Conservation (phyloP, 2,113 vertebrate species). For the Jacana jacana region DNA sequence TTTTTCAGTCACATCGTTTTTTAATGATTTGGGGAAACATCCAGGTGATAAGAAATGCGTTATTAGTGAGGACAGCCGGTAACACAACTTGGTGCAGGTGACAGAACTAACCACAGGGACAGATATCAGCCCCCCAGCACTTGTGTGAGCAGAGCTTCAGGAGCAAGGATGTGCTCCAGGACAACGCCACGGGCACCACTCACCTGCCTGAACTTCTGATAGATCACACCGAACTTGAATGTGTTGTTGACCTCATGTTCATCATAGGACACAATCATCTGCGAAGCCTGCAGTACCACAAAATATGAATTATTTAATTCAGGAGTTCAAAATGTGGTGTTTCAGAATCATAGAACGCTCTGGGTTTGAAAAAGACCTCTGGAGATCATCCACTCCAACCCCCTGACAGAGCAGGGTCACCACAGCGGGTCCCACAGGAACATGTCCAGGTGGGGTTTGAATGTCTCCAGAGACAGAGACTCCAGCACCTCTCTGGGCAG, state of each 20-base stretch:
- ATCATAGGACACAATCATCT: conserved; percentile 91
- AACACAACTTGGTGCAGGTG: fast-evolving
- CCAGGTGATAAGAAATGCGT: not conserved
- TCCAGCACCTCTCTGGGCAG: too few relatives aligned
- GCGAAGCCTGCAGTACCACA: conserved; percentile 82
- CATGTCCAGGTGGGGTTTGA: too few relatives aligned
- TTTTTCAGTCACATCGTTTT: not conserved
- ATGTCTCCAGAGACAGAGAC: too few relatives aligned
- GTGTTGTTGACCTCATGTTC: conserved; percentile 96
- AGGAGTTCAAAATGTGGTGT: not conserved
- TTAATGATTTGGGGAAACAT: not conserved
- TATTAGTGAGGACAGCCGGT: not conserved
- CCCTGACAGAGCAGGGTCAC: too few relatives aligned
- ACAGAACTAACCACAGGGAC: not conserved
- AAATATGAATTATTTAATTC: fast-evolving
- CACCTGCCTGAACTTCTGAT: conserved; percentile 92
- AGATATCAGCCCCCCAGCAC: too few relatives aligned
- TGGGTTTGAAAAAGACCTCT: too few relatives aligned
- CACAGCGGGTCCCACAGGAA: too few relatives aligned
- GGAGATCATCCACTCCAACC: too few relatives aligned
- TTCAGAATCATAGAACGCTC: too few relatives aligned
- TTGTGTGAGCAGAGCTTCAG: fast-evolving
- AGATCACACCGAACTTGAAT: conserved; percentile 94
- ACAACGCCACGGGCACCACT: not conserved
- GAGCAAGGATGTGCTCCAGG: fast-evolving